A percentile compares a stretch with the other conserved stretches of the same genome.
phyloP scores from a whole-genome alignment of 2,888 invertebrate species.

The Creontiades dilutus region DNA sequence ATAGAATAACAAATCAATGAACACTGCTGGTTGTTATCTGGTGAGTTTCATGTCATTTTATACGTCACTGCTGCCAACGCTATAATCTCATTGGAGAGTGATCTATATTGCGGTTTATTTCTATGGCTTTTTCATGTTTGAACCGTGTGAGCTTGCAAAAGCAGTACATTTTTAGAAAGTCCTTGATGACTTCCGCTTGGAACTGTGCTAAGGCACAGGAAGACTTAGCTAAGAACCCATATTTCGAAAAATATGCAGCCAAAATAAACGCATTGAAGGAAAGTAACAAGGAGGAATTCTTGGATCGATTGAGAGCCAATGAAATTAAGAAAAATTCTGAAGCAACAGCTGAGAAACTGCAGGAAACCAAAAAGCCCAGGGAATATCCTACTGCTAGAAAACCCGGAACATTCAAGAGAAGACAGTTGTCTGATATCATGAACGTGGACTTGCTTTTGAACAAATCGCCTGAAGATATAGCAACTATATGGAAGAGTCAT shows the following conservation, averaged over 20 bases:
- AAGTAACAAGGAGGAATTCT: conserved; percentile 77
- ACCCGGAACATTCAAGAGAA: conserved; percentile 52
- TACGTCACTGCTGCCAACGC: too few species aligned
- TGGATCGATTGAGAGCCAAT: conserved; percentile 79
- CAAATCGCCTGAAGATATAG: conserved; percentile 86
- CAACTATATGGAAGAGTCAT: conserved; percentile 88
- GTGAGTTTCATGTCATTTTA: too few species aligned
- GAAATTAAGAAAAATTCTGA: conserved; percentile 79
- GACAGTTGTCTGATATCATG: conserved; percentile 84
- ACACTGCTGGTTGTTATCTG: too few species aligned
- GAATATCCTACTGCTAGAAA: conserved; percentile 53
- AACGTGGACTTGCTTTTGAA: conserved; percentile 87
- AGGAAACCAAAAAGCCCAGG: background rate
- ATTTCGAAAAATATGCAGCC: conserved; percentile 88
- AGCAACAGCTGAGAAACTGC: conserved; percentile 26
- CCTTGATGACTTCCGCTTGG: conserved; percentile 73
- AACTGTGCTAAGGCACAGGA: conserved; percentile 80
- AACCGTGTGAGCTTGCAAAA: conserved; percentile 76
- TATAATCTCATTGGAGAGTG: too few species aligned
- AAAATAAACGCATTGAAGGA: conserved; percentile 82
- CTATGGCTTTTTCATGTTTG: background rate
- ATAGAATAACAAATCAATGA: too few species aligned
- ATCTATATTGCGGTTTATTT: background rate
- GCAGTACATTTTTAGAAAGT: background rate
- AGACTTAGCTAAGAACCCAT: conserved; percentile 83